Conservation (phyloP, 2,888 invertebrate species). For the Diplolepis rosae region DNA sequence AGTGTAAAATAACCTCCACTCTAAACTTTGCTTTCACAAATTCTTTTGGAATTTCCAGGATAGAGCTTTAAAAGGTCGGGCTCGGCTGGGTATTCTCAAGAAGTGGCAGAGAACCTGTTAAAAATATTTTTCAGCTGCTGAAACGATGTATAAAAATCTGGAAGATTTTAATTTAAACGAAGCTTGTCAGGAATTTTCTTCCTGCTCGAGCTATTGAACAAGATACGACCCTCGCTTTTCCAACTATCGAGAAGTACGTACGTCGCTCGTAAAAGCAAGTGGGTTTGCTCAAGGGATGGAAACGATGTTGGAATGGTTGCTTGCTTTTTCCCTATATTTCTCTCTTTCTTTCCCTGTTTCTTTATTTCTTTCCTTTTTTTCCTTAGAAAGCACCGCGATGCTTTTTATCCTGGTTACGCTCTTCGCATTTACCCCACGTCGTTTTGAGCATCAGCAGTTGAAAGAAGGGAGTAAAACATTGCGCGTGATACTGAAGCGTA, state of each 20-base stretch:
- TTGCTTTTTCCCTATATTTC: conserved; percentile 27
- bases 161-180: conserved; percentile 41
- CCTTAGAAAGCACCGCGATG: conserved; percentile 41
- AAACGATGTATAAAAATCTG: conserved; percentile 22
- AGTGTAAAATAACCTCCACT: not conserved
- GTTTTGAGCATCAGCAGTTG: conserved; percentile 40
- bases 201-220: conserved; percentile 45
- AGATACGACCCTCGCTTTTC: conserved; percentile 53
- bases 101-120: not conserved
- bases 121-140: not conserved
- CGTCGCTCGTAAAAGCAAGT: conserved; percentile 62
- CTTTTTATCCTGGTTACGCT: conserved; percentile 44
- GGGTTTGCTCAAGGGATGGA: conserved; percentile 55
- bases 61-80: not conserved
- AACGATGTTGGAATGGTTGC: conserved; percentile 41
- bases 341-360: conserved; percentile 30
- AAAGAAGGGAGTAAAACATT: conserved; percentile 40
- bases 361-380: conserved; percentile 38
- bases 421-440: conserved; percentile 41
- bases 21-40: not conserved
- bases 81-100: not conserved
- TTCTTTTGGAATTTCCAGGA: not conserved
- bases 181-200: conserved; percentile 46
- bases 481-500: conserved; percentile 33
- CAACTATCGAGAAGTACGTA: conserved; percentile 59